These are phyloP conservation scores for Orthonychiurus folsomi DNA, from an alignment of 2,888 invertebrate species.

Conservation along the genomic window DNA sequence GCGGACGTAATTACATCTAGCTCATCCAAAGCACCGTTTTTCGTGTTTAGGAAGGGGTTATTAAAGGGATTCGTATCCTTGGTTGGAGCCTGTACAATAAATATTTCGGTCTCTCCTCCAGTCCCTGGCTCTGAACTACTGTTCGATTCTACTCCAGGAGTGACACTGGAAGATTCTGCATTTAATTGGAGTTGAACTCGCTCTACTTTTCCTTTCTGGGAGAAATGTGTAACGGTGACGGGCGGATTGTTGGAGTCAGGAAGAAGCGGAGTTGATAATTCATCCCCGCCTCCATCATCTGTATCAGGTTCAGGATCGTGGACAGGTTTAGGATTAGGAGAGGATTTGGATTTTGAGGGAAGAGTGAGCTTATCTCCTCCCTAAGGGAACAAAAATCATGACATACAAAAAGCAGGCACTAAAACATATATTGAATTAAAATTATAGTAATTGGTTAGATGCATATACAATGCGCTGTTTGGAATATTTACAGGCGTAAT, in stretches of 20 bases:
- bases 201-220: conserved; percentile 50
- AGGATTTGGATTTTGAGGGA: conserved; percentile 31
- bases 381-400: conserved; percentile 28
- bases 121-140: conserved; percentile 17
- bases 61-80: conserved; percentile 6
- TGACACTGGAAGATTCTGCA: not conserved
- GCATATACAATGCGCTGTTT: not conserved
- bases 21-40: conserved; percentile 14
- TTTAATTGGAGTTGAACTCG: conserved; percentile 42
- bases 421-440: conserved; percentile 12
- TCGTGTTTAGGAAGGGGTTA: conserved; percentile 9
- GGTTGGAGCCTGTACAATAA: conserved; percentile 23
- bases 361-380: conserved; percentile 40
- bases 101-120: conserved; percentile 29
- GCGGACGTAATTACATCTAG: conserved; percentile 36
- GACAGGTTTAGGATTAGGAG: conserved; percentile 7
- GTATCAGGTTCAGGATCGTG: conserved; percentile 4
- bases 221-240: conserved; percentile 56
- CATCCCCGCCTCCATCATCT: conserved; percentile 16
- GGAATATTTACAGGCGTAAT: not conserved
- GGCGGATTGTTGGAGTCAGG: conserved; percentile 42
- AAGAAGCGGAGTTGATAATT: conserved; percentile 32
- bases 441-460: not conserved
- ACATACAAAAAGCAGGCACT: conserved; percentile 23
- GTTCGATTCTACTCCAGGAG: conserved; percentile 33